Evolutionary conservation across 2,113 vertebrate species (phyloP).

Genomic region (Galeopterus variegatus): DNA sequence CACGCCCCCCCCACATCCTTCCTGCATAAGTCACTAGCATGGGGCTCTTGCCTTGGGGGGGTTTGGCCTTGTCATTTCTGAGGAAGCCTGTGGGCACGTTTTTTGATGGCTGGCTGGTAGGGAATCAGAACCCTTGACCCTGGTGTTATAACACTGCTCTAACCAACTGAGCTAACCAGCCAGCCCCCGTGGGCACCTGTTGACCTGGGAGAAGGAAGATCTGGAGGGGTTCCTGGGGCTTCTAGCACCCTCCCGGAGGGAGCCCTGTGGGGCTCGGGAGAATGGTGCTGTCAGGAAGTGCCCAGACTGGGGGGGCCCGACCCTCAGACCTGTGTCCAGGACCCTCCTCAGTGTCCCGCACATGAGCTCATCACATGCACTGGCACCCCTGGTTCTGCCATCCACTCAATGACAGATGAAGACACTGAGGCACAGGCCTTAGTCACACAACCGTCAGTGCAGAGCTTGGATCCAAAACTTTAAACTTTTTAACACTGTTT

Average conservation of each 20-base stretch:
- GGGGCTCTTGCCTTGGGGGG: accelerated
- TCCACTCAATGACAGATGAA: accelerated
- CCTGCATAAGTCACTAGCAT: accelerated
- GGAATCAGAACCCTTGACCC: no score
- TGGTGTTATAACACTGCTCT: no score
- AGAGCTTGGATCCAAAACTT: not conserved
- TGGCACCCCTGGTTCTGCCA: no score
- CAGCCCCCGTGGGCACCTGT: not conserved
- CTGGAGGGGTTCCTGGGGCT: not conserved
- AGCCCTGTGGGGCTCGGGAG: not conserved
- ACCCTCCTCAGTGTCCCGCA: not conserved
- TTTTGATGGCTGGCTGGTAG: no score
- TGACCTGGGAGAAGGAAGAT: not conserved
- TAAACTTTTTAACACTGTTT: no score
- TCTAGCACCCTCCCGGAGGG: not conserved
- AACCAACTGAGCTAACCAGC: no score
- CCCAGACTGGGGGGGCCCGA: not conserved
- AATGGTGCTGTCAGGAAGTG: not conserved
- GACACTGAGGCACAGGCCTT: accelerated
- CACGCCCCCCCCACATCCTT: no score
- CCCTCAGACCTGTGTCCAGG: not conserved
- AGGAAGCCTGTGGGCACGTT: no score
- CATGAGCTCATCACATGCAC: not conserved
- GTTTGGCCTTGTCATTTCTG: no score
- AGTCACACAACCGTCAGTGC: accelerated